Percentiles rank a stretch among this genome's conserved stretches.
These are phyloP conservation scores for Stichopus chloronotus DNA, from an alignment of 35 echinoderm and acorn worm genomes.

Conservation along the genomic window DNA sequence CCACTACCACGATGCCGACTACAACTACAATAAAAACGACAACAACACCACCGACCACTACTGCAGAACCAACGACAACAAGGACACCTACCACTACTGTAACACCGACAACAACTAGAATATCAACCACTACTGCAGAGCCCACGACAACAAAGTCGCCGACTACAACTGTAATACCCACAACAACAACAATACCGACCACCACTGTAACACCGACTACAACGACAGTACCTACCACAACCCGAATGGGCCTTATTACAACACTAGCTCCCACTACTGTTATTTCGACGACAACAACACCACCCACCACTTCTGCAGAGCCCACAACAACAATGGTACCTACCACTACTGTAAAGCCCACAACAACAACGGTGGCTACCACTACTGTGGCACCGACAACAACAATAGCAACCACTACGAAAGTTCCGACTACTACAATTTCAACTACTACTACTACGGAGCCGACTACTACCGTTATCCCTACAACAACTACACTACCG, in stretches of 20 bases:
- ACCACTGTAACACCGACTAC: neutral
- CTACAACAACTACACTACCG: neutral
- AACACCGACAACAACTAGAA: neutral
- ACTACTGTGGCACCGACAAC: constrained; percentile 14
- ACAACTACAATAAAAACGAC: neutral
- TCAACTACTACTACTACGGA: neutral
- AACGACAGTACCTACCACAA: neutral
- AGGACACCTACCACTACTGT: neutral
- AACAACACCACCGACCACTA: constrained; percentile 1
- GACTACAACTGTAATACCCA: neutral
- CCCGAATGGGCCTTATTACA: neutral
- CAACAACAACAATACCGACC: neutral
- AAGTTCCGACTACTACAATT: neutral
- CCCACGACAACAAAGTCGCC: neutral
- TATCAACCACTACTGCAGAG: neutral
- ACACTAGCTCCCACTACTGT: neutral
- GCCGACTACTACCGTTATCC: neutral
- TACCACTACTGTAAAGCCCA: neutral
- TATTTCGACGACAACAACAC: neutral
- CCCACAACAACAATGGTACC: neutral
- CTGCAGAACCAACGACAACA: neutral
- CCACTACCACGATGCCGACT: neutral
- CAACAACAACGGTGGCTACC: neutral
- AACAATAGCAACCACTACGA: neutral
- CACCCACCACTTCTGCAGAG: neutral